A percentile compares a stretch with the other conserved stretches of the same genome.
Evolutionary conservation across 2,888 invertebrate species (phyloP).

Genomic region (Sepiola atlantica): DNA sequence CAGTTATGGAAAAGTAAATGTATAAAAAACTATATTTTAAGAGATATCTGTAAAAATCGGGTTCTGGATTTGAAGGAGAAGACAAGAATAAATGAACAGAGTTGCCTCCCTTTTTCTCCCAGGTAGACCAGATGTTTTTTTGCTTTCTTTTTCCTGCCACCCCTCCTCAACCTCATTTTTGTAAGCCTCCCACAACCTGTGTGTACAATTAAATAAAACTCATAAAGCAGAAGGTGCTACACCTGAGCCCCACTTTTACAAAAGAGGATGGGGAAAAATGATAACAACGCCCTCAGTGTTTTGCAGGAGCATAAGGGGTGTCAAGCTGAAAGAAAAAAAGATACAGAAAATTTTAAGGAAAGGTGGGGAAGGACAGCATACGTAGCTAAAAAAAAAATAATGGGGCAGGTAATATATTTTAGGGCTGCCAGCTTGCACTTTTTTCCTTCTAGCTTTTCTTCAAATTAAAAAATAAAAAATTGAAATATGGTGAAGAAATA

Average conservation of each 20-base stretch:
- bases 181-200: neutral
- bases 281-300: slow-evolving; percentile 5
- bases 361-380: neutral
- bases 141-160: neutral
- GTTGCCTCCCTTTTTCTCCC: too few species aligned
- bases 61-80: too few species aligned
- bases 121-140: too few species aligned
- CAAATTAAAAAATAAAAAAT: neutral
- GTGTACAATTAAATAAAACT: neutral
- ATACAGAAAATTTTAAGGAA: neutral
- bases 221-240: slow-evolving; percentile 21
- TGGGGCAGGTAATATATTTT: neutral
- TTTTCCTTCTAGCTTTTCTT: neutral
- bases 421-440: neutral
- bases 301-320: neutral
- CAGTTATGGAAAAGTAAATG: too few species aligned
- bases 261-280: neutral
- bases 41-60: too few species aligned
- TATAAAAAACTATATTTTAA: too few species aligned
- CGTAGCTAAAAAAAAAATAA: neutral
- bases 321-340: neutral
- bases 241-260: slow-evolving; percentile 10
- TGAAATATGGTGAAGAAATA: neutral
- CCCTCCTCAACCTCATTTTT: neutral
- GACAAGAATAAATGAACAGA: too few species aligned